phyloP scores from a whole-genome alignment of 2,797 vertebrate species.

The Aselliscus stoliczkanus region DNA sequence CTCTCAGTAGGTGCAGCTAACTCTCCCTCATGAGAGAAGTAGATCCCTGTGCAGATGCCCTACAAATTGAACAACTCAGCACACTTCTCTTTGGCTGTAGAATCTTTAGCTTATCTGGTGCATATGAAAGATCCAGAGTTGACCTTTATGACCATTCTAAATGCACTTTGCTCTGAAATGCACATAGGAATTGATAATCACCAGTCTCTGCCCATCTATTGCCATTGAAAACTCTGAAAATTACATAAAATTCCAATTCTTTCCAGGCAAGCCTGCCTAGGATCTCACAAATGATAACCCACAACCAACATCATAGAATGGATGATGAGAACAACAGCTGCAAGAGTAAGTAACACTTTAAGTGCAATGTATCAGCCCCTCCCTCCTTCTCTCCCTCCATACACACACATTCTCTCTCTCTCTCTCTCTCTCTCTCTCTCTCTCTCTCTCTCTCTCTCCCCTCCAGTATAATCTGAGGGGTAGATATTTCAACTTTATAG shows the following conservation, averaged over 20 bases:
- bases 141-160: not conserved
- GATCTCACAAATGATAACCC: not conserved
- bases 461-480: not conserved
- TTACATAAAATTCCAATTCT: not conserved
- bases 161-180: not conserved
- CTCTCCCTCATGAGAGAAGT: not conserved
- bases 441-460: too few relatives aligned
- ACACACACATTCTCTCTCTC: too few relatives aligned
- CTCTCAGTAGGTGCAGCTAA: not conserved
- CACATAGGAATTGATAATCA: fast-evolving
- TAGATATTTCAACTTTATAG: not conserved
- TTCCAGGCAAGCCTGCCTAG: not conserved
- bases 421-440: too few relatives aligned
- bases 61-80: not conserved
- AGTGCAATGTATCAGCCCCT: too few relatives aligned
- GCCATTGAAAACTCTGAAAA: not conserved
- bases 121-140: not conserved
- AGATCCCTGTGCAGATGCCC: not conserved
- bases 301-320: not conserved
- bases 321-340: not conserved
- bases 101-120: not conserved
- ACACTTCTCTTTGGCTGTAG: not conserved
- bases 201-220: not conserved
- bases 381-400: too few relatives aligned
- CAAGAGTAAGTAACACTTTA: not conserved